Evolutionary conservation across 2,888 invertebrate genomes (phyloP).

Genomic region (Nephrotoma guestfalica): DNA sequence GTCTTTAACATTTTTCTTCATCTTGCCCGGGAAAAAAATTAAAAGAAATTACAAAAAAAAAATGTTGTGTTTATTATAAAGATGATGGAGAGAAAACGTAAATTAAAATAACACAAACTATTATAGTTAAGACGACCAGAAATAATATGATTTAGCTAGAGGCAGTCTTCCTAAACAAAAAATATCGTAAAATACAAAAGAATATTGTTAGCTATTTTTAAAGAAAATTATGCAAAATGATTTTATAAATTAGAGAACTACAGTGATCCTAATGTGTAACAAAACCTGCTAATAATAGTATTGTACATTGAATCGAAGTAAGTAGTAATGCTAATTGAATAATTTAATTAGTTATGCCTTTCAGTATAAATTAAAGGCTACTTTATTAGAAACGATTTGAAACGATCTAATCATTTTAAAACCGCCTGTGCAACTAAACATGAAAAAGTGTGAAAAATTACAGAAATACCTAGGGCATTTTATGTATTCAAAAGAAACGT

Average conservation of each 20-base stretch:
- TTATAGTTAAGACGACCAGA: background rate
- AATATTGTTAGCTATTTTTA: background rate
- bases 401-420: too few species aligned
- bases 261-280: background rate
- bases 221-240: background rate
- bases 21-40: background rate
- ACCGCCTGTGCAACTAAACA: too few species aligned
- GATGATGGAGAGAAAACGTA: background rate
- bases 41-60: background rate
- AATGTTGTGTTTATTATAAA: background rate
- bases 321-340: background rate
- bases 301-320: background rate
- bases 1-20: background rate
- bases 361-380: background rate
- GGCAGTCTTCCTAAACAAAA: background rate
- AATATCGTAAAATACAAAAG: background rate
- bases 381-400: background rate
- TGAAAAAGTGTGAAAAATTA: too few species aligned
- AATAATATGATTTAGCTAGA: background rate
- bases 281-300: background rate
- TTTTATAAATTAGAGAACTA: background rate
- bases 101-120: background rate
- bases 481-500: too few species aligned
- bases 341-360: background rate
- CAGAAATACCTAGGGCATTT: too few species aligned